Evolutionary conservation across 2,797 vertebrate genomes (phyloP), one percentile per base, ranked within the genome.

Genomic region (Mormyrops attenuatus): DNA sequence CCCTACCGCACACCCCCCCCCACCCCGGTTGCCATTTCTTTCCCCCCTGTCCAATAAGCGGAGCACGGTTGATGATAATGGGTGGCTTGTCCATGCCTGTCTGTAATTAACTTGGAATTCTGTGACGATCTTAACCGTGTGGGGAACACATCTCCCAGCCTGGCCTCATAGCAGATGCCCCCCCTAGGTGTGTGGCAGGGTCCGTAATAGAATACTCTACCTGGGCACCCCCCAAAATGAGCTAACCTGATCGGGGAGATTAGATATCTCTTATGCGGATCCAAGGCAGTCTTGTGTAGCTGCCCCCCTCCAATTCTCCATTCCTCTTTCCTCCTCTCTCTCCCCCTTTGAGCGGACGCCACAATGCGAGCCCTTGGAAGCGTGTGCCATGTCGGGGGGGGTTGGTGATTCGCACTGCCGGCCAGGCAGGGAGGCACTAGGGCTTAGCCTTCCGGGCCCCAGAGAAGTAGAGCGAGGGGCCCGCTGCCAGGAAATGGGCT

Each of bases 31-130:
- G n/a, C 82, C 9, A 13, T 30, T 50, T 85, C 82, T n/a, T 85
- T n/a, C 47, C 15, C 13, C 50, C 17, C 20, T 30, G 52, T 57
- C 41, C 9, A 44, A 11, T 66, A 82, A 85, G 89, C 8, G 34
- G 57, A 8, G 84, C 60, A 85, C 89, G 3, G 15, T 89, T 91
- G 93, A 92, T 91, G 90, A 92, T 90, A 89, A 91, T 87, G 89
- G 92, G 92, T 88, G 91, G 91, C 57, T 22, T 89, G 88, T 89
- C 88, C 87, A 47, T 66, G 94, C 94, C 82, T 88, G 94, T 94
- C 94, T 92, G 92, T 94, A 93, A 95, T 97, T 96, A 96, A 94
- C 95, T 95, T 92, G 88, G 92, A 91, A 94, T 95, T 87, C 30
- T 94, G 92, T 93, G 95, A 95, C 96, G 91, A 90, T 69, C 92